Evolutionary conservation across 1,140 invertebrate genomes (phyloP).

Genomic region (Antheraea pernyi): DNA sequence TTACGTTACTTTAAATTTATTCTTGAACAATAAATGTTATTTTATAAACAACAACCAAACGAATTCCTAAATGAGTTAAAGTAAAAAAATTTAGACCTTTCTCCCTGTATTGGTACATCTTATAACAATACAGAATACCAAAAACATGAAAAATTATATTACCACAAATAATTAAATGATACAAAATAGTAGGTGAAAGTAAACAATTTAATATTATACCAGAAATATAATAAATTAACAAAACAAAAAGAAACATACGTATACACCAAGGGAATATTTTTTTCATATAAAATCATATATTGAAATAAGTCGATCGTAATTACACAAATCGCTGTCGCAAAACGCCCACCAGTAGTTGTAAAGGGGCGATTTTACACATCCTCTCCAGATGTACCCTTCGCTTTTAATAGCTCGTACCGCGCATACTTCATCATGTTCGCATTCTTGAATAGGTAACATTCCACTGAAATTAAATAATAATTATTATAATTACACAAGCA

Average conservation of each 20-base stretch:
- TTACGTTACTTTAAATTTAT: no score
- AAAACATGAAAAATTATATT: no score
- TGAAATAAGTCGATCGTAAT: conserved; percentile 41
- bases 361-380: conserved; percentile 45
- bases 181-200: not conserved
- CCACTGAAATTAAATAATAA: conserved; percentile 35
- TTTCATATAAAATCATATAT: conserved; percentile 35
- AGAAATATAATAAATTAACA: not conserved
- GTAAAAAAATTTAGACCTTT: no score
- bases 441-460: conserved; percentile 40
- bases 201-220: not conserved
- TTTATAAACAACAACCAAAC: no score
- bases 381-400: conserved; percentile 49
- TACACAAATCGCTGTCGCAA: conserved; percentile 54
- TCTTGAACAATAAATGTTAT: no score
- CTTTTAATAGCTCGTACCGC: conserved; percentile 48
- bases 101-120: no score
- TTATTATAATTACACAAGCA: not conserved
- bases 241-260: not conserved
- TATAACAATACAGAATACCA: no score
- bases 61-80: no score
- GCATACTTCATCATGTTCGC: conserved; percentile 51
- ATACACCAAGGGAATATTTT: not conserved
- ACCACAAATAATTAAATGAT: no score
- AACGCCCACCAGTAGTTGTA: conserved; percentile 61